Percentiles rank a stretch among this genome's conserved stretches.
phyloP scores from a whole-genome alignment of 2,797 vertebrate genomes.

The Meda fulgida region DNA sequence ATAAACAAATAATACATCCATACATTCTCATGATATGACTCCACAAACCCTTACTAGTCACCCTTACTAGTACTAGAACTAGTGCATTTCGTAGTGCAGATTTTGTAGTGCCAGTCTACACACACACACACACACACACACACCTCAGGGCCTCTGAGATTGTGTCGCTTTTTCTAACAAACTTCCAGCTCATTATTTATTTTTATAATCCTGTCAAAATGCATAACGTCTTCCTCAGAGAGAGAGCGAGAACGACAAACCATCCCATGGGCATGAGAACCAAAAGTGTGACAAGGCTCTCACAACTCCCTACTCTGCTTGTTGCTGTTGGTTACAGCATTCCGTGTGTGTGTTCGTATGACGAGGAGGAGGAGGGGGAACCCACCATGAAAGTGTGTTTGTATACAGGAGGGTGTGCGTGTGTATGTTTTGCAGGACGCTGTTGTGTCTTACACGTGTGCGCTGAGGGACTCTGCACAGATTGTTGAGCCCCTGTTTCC shows the following conservation, averaged over 20 bases:
- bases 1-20: neutral
- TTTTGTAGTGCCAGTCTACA: neutral
- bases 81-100: neutral
- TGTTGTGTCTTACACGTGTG: constrained; percentile 19
- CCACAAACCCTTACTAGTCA: neutral
- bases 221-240: constrained; percentile 46
- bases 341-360: constrained; percentile 3
- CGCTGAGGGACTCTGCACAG: constrained; percentile 14
- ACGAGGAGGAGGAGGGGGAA: neutral
- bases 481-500: constrained; percentile 22
- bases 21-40: neutral
- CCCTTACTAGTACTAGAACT: too few relatives aligned
- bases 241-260: constrained; percentile 33
- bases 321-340: constrained; percentile 53
- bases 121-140: constrained; percentile 17
- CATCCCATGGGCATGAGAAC: constrained; percentile 51
- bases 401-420: constrained; percentile 9
- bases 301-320: constrained; percentile 22
- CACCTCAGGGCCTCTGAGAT: constrained; percentile 19
- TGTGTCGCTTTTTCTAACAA: constrained; percentile 37
- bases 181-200: constrained; percentile 50
- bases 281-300: constrained; percentile 54
- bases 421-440: neutral
- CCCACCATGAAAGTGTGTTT: constrained; percentile 26
- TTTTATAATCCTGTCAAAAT: constrained; percentile 53